Conservation (phyloP, 2,888 invertebrate genomes). For the Smittia sp. region DNA sequence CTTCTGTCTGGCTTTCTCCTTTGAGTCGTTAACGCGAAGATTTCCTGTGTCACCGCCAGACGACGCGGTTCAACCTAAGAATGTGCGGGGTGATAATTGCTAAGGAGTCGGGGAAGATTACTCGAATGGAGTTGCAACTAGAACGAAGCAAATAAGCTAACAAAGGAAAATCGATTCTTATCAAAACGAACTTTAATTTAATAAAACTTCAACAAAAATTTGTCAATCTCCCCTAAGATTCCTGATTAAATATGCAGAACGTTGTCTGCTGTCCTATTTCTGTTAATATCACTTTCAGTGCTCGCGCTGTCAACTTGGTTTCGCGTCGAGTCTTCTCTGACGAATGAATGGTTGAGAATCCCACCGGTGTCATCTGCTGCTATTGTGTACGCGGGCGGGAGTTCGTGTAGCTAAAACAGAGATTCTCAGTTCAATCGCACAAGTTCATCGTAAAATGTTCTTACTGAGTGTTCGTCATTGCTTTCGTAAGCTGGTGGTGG, state of each 20-base stretch:
- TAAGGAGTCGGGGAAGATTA: background rate
- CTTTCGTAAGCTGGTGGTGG: conserved; percentile 24
- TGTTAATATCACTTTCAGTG: conserved; percentile 5
- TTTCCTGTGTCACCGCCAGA: conserved; percentile 37
- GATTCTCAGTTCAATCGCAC: background rate
- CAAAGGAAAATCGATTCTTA: conserved; percentile 5
- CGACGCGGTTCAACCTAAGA: background rate
- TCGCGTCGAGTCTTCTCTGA: background rate
- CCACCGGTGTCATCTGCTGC: conserved; percentile 5
- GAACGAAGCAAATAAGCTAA: too few relatives aligned
- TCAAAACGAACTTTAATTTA: background rate
- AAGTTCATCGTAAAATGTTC: background rate
- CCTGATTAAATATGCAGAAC: conserved; percentile 23
- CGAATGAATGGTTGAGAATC: conserved; percentile 16
- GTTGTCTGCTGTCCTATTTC: conserved; percentile 2
- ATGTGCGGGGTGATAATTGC: too few relatives aligned
- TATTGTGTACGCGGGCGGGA: conserved; percentile 28
- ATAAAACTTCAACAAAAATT: conserved; percentile 5
- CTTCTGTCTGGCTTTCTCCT: background rate
- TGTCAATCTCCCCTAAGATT: background rate
- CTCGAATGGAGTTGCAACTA: too few relatives aligned
- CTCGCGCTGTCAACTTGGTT: background rate
- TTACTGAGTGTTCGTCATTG: conserved; percentile 3
- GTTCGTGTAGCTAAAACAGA: conserved; percentile 16
- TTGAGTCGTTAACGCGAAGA: conserved; percentile 37